A percentile compares a stretch with the other conserved stretches of the same genome.
These are phyloP conservation scores for Mactromeris polynyma DNA, from an alignment of 2,888 invertebrate species.

Conservation along the genomic window DNA sequence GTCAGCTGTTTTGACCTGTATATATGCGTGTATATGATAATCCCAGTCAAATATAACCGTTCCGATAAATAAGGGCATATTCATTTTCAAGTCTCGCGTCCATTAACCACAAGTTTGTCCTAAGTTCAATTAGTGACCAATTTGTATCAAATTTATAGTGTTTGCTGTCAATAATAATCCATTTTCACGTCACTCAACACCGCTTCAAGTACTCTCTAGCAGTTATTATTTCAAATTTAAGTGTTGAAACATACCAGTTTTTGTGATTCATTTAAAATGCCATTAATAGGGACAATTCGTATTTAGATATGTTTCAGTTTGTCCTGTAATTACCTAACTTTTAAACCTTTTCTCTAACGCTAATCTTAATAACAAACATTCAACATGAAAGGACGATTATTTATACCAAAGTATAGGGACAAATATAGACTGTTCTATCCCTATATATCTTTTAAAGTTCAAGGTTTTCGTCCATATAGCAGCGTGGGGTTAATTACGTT, in stretches of 20 bases:
- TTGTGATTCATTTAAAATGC: background rate
- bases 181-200: background rate
- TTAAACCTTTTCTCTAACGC: background rate
- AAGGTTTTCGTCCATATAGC: background rate
- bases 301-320: background rate
- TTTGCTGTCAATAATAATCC: background rate
- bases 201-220: background rate
- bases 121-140: background rate
- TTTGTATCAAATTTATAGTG: background rate
- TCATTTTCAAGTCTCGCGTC: too few species aligned
- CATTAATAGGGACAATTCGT: background rate
- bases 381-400: background rate
- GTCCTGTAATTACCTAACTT: background rate
- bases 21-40: too few species aligned
- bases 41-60: too few species aligned
- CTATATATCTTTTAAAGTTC: background rate
- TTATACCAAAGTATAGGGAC: background rate
- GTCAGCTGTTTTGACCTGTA: too few species aligned
- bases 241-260: background rate
- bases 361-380: conserved; percentile 5
- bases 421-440: background rate
- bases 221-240: background rate
- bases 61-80: too few species aligned
- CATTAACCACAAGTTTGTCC: too few species aligned
- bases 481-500: background rate